These are phyloP conservation scores for Drosophila pallidifrons DNA, from an alignment of 1,140 invertebrate species.

Conservation along the genomic window DNA sequence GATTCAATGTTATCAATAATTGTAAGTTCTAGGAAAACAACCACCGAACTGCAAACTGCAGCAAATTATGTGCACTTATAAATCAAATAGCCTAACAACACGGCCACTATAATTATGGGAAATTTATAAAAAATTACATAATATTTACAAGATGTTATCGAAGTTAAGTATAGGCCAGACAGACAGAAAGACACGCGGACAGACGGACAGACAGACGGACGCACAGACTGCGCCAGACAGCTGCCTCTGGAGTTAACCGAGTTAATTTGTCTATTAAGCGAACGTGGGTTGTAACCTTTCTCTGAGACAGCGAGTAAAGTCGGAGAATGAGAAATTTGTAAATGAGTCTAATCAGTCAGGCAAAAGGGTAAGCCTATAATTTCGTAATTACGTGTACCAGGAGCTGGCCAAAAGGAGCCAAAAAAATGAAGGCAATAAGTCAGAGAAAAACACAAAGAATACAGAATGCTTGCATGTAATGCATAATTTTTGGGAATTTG, in stretches of 20 bases:
- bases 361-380: constrained; percentile 82
- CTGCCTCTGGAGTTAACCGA: constrained; percentile 44
- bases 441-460: constrained; percentile 42
- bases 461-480: constrained; percentile 65
- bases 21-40: constrained; percentile 30
- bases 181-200: constrained; percentile 11
- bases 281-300: constrained; percentile 44
- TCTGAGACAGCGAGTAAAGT: constrained; percentile 4
- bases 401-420: constrained; percentile 24
- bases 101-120: constrained; percentile 72
- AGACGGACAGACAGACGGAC: not conserved
- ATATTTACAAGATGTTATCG: constrained; percentile 83
- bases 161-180: constrained; percentile 52
- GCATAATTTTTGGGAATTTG: constrained; percentile 65
- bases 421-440: constrained; percentile 77
- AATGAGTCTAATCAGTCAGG: constrained; percentile 81
- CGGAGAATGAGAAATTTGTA: constrained; percentile 54
- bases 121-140: constrained; percentile 81
- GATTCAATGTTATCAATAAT: constrained; percentile 24
- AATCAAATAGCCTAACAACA: constrained; percentile 76
- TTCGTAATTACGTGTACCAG: constrained; percentile 66
- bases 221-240: constrained; percentile 35
- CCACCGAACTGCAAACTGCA: constrained; percentile 53
- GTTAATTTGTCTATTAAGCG: constrained; percentile 79
- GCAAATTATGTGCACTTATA: constrained; percentile 69